Conservation (phyloP, 2,113 vertebrate genomes). For the Orientallactaga bullata region DNA sequence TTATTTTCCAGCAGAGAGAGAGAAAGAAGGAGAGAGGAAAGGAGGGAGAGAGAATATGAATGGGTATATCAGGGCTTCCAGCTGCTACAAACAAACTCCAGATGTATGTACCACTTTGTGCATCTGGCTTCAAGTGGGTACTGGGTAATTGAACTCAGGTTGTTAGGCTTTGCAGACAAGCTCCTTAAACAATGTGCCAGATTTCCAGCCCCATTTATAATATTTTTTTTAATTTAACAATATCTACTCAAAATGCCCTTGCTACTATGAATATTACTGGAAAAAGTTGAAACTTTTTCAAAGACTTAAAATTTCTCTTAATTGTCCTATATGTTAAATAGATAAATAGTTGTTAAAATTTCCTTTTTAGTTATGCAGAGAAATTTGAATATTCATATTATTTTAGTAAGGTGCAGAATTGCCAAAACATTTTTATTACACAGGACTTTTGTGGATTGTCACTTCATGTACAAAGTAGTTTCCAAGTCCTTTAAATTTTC, state of each 20-base stretch:
- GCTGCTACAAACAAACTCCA: too few species aligned
- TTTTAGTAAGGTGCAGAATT: not conserved
- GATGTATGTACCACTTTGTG: too few species aligned
- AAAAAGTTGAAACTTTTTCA: not conserved
- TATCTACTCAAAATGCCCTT: not conserved
- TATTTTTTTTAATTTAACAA: not conserved
- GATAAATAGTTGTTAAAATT: not conserved
- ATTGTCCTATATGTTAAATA: not conserved
- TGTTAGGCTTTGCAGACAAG: too few species aligned
- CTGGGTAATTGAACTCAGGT: too few species aligned
- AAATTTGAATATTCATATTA: not conserved
- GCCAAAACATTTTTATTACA: not conserved
- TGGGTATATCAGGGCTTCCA: too few species aligned
- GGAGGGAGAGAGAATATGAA: too few species aligned
- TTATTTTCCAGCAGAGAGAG: not conserved
- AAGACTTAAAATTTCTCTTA: not conserved
- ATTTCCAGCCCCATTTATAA: too few species aligned
- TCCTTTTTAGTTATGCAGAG: not conserved
- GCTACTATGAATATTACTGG: not conserved
- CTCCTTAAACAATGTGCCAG: too few species aligned
- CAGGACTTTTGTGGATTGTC: not conserved
- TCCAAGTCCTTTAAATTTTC: not conserved
- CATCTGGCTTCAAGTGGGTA: too few species aligned
- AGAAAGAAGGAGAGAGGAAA: too few species aligned
- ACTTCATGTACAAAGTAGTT: not conserved